Conservation (phyloP, 2,113 vertebrate species). For the Paracanthobrama guichenoti region DNA sequence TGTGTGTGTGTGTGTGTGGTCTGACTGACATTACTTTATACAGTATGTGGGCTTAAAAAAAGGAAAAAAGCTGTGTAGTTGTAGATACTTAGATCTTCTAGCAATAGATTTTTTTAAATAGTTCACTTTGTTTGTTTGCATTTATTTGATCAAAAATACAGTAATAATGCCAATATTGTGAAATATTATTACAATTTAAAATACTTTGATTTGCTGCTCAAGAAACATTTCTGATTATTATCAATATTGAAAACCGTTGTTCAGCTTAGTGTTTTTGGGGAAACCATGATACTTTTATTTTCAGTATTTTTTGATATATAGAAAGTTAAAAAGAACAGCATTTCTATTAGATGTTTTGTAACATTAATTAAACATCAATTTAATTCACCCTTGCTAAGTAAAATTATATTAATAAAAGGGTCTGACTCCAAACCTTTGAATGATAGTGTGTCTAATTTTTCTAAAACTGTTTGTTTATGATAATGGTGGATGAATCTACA, state of each 20-base stretch:
- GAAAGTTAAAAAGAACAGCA: background rate
- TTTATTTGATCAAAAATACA: background rate
- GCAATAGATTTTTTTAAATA: background rate
- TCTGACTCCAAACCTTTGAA: background rate
- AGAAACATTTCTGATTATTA: background rate
- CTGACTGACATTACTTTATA: background rate
- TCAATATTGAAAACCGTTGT: background rate
- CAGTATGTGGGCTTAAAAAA: background rate
- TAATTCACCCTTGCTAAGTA: background rate
- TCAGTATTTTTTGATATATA: background rate
- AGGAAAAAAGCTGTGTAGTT: background rate
- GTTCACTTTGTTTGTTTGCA: background rate
- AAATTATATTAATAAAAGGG: background rate
- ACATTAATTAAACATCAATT: background rate
- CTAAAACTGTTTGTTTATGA: no score
- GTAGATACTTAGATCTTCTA: background rate
- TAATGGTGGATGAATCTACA: background rate
- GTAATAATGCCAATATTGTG: background rate
- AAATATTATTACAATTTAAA: background rate
- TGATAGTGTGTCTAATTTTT: background rate
- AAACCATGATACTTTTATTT: no score
- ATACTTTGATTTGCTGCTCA: background rate
- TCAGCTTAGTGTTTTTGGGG: no score
- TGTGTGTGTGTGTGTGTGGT: conserved; percentile 1
- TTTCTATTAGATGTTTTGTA: background rate